Conservation (phyloP, 1,140 invertebrate genomes). For the Papilio polytes region DNA sequence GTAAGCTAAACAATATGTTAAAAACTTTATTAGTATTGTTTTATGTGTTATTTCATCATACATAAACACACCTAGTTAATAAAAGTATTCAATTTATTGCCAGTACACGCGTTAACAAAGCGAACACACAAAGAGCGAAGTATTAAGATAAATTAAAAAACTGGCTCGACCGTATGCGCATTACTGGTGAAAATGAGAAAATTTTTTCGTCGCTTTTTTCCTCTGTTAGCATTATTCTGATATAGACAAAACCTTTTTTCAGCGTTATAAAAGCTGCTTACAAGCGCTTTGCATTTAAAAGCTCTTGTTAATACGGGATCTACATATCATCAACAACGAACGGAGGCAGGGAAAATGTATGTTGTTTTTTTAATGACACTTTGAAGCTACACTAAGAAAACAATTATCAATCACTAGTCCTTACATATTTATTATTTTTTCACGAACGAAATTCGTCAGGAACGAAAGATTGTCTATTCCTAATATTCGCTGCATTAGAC, state of each 20-base stretch:
- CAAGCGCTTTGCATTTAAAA: constrained; percentile 37
- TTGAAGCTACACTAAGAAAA: background rate
- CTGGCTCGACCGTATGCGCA: constrained; percentile 1
- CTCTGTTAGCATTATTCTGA: constrained; percentile 29
- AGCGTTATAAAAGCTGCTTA: constrained; percentile 36
- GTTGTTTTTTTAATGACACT: background rate
- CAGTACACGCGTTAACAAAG: constrained; percentile 18
- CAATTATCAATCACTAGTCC: no score
- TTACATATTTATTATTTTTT: no score
- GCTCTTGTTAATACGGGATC: constrained; percentile 36
- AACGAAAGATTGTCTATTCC: no score
- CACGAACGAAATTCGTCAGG: no score
- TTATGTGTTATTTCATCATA: no score
- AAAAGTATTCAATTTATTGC: background rate
- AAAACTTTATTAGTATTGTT: no score
- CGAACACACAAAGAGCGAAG: background rate
- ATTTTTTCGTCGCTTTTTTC: constrained; percentile 8
- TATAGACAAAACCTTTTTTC: constrained; percentile 33
- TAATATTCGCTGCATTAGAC: no score
- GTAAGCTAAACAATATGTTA: no score
- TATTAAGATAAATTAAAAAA: constrained; percentile 26
- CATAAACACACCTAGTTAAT: background rate
- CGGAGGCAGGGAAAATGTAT: background rate
- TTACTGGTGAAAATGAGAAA: constrained; percentile 35
- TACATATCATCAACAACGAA: constrained; percentile 26